Evolutionary conservation across 2,113 vertebrate genomes (phyloP), one percentile per base, ranked within the genome.

Genomic region (Hymenochirus boettgeri): DNA sequence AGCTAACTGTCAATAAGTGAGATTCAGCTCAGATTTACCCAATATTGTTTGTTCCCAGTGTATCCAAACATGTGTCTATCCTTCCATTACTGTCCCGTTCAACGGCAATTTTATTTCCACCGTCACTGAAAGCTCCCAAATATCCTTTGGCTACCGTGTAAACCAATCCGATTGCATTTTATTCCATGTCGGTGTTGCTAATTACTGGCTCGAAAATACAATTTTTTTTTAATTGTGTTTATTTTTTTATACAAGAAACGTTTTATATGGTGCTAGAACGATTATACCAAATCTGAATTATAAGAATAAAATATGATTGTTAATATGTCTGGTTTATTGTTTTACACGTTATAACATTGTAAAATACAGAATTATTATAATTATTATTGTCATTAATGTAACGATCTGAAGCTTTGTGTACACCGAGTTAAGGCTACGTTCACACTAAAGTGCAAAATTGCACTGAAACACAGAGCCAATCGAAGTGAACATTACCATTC

Each of bases 221-320:
- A 35, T 23, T 19, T 33, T 17, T 46, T 37, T 69, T 70, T 62
- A 48, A 51, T 62, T 70, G 1, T 29, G 31, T 70, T 61, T 69
- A 54, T 61, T 70, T 70, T 58, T 70, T 57, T 57, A 62, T 62
- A 42, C 15, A 29, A 55, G 17, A 31, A 31, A 55, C 45, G 45
- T 50, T 67, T 67, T 67, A 60, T 67, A 67, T 67, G 65, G 65
- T 67, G 65, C 65, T 67, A 67, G 65, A 67, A 60, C 48, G 19
- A 62, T 57, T 62, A 70, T 70, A 70, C 67, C 67, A 70, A 70
- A 70, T 56, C 59, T 70, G 67, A 62, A 62, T 70, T 70, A 62
- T 62, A 70, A 62, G 42, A 70, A 62, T 62, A 70, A 61, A 29
- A 42, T 42, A 42, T 42, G 35, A 70, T 48, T 70, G 46, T 56